These are phyloP conservation scores for Arctia plantaginis DNA, from an alignment of 2,888 invertebrate species.

Conservation along the genomic window DNA sequence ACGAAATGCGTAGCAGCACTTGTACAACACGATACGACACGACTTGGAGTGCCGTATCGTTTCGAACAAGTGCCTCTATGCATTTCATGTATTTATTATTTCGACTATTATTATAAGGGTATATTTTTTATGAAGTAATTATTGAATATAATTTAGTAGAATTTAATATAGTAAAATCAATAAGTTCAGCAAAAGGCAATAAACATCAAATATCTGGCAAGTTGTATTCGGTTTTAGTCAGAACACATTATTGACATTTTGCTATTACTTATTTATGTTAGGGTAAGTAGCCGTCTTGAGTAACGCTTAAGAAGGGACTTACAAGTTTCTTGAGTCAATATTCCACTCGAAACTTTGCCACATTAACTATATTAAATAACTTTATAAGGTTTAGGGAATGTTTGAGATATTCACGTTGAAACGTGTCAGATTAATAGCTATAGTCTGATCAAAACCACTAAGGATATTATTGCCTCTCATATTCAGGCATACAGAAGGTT, in stretches of 20 bases:
- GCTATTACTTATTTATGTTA: constrained; percentile 32
- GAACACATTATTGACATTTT: constrained; percentile 39
- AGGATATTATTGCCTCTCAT: background rate
- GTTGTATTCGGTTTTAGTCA: constrained; percentile 28
- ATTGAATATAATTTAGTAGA: background rate
- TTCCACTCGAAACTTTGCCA: constrained; percentile 42
- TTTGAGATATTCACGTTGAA: constrained; percentile 33
- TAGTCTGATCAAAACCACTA: background rate
- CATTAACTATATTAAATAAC: constrained; percentile 44
- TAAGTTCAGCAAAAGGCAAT: constrained; percentile 28
- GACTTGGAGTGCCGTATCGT: too few relatives aligned
- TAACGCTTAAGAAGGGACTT: constrained; percentile 32
- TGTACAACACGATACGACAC: too few relatives aligned
- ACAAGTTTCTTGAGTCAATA: constrained; percentile 44
- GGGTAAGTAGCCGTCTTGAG: constrained; percentile 22
- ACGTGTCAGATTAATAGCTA: background rate
- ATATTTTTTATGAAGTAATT: background rate
- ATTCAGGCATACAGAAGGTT: too few relatives aligned
- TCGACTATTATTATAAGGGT: too few relatives aligned
- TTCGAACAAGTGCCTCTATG: background rate
- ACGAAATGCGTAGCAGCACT: too few relatives aligned
- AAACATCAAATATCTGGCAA: constrained; percentile 30
- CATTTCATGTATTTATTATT: background rate
- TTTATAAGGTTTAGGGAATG: constrained; percentile 20
- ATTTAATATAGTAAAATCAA: background rate